Base-by-base conservation (phyloP, 2,888 invertebrate species). In the Cetonia aurata region DNA sequence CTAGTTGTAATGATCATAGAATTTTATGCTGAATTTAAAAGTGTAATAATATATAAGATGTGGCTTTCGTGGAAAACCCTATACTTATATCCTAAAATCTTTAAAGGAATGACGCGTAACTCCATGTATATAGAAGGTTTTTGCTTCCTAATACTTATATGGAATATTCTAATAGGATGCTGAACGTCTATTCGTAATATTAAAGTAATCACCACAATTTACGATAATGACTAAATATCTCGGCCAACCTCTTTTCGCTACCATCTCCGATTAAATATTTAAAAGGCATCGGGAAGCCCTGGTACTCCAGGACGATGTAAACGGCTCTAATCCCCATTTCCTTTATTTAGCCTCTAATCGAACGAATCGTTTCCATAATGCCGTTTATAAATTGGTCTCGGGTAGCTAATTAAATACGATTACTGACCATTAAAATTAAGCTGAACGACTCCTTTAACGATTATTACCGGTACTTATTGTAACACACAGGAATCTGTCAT, bases 321-420 rank as follows among this genome's bases (percentile, higher is more conserved):
- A 56, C 33, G 37, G n/a, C 55, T 56, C 37, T 56, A 56, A 37
- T 56, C 33, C 33, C 37, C 15, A 37, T 56, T 56, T 15, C 19
- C 55, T 56, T 56, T 56, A 56, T 56, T 56, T 33, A 56, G n/a
- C 13, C 15, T 9, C 15, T 33, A 37, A 59, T 44, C 44, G 17
- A 42, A 59, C 31, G 13, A 31, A 59, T 44, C n/a, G 25, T 59
- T 44, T 59, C 25, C 44, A 44, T 15, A 56, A 56, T 59, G 59
- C 19, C 42, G 44, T 12, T 19, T 59, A 59, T 59, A 59, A 59
- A 59, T 59, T 41, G 25, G 17, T 59, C 13, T 4, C 19, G 59
- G 55, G 37, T n/a, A 44, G 42, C 42, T 44, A 59, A 59, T 59
- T 59, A 59, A 59, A 59, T 59, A 42, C 59, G 44, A 59, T 59